Percentiles rank a stretch among this genome's conserved stretches.
Evolutionary conservation across 2,797 vertebrate genomes (phyloP).

Genomic region (Leptoclinus maculatus): DNA sequence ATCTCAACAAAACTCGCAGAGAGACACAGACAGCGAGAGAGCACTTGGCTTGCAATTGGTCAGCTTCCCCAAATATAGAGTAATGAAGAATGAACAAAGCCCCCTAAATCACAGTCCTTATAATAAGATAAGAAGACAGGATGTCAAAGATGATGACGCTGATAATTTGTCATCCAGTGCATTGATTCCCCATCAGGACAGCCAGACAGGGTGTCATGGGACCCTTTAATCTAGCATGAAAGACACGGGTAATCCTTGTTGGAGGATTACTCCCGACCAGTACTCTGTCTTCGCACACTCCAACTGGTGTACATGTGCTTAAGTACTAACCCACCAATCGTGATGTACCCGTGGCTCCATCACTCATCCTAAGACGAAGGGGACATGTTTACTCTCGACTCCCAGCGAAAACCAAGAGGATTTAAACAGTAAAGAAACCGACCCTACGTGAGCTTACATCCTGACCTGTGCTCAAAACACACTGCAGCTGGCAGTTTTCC

Average conservation of each 20-base stretch:
- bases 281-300: conserved; percentile 59
- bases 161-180: conserved; percentile 52
- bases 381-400: conserved; percentile 65
- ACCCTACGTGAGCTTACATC: conserved; percentile 52
- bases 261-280: conserved; percentile 72
- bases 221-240: conserved; percentile 77
- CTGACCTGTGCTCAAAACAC: conserved; percentile 45
- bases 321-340: conserved; percentile 68
- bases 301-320: conserved; percentile 62
- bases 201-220: conserved; percentile 59
- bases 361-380: conserved; percentile 60
- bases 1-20: conserved; percentile 47
- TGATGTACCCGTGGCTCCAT: conserved; percentile 45
- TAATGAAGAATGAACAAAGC: conserved; percentile 17
- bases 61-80: conserved; percentile 33
- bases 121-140: conserved; percentile 15
- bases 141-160: conserved; percentile 30
- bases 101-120: conserved; percentile 23
- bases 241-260: conserved; percentile 77
- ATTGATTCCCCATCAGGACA: conserved; percentile 60
- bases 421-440: conserved; percentile 61
- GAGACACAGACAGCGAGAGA: conserved; percentile 33
- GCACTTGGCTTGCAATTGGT: conserved; percentile 44
- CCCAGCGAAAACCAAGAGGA: conserved; percentile 38
- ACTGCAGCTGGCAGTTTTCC: conserved; percentile 4